These are phyloP conservation scores for Mantis religiosa DNA, from an alignment of 2,888 invertebrate genomes.

Conservation along the genomic window DNA sequence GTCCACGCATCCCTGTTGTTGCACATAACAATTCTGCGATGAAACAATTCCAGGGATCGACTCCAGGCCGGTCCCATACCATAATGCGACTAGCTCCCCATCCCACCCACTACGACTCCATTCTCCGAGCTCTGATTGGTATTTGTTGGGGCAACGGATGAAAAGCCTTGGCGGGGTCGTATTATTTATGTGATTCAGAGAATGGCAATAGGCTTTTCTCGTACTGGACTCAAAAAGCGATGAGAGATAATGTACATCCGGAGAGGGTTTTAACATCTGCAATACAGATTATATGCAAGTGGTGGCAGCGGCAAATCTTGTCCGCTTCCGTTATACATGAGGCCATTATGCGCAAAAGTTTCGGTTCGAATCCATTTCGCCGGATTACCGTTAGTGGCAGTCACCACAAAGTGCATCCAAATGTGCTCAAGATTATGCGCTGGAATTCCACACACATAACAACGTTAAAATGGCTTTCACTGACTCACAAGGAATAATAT, in stretches of 20 bases:
- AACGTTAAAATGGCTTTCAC: not conserved
- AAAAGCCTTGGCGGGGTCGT: not conserved
- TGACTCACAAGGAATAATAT: not conserved
- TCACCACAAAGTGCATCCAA: not conserved
- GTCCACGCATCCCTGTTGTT: not conserved
- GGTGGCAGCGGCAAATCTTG: not conserved
- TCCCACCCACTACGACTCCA: not conserved
- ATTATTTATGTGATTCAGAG: constrained; percentile 9
- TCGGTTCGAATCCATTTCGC: not conserved
- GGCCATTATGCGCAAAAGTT: not conserved
- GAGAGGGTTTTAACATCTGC: not conserved
- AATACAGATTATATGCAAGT: not conserved
- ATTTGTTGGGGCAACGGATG: not conserved
- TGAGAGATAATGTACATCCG: not conserved
- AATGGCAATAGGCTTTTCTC: not conserved
- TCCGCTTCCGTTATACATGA: not conserved
- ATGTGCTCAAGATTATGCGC: not conserved
- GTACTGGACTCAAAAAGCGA: not conserved
- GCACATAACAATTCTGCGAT: not conserved
- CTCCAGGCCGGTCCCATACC: not conserved
- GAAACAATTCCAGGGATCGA: constrained; percentile 14
- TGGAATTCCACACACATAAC: not conserved
- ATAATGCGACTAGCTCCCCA: not conserved
- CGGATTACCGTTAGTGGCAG: not conserved
- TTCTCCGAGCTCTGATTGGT: constrained; percentile 4